Base-by-base conservation (phyloP, 2,888 invertebrate species). In the Macrophya annulata region DNA sequence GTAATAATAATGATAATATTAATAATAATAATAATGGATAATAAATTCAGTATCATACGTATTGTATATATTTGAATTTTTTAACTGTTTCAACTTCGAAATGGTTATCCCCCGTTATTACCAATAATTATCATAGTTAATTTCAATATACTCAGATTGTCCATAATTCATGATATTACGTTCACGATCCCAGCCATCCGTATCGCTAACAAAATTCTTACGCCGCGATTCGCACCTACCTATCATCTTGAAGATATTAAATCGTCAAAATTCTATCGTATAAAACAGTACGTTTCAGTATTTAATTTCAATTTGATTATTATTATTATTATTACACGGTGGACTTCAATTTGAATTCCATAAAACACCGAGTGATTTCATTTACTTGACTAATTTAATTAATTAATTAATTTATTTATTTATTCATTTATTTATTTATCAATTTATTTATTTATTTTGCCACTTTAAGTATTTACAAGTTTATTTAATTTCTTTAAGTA, bases 131-230 rank as follows among this genome's bases (percentile, higher is more conserved):
- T 85, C 55, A 71, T 84, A 74, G 62, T 87, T 48, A 81, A 65
- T 86, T 85, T 84, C 74, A 21, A 68, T 86, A 87, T 87, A 88
- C 86, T 89, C 88, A 88, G 92, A 92, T 92, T 92, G 92, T 92
- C 92, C 91, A 89, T 91, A 90, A 90, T 89, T 90, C 89, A 91
- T 91, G 91, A 92, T 92, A 92, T 91, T 87, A 86, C 90, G 87
- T 87, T 87, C 86, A 87, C 86, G 86, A 31, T 79, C 48, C 25
- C 77, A 85, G 25, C 65, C 74, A 79, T 51, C 83, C 77, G 77
- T 31, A 31, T 83, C 76, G 68, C 85, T 85, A 82, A 62, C 77
- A 76, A 59, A 62, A 84, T 83, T 84, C 65, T 65, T 84, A 65
- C 77, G 76, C 81, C 82, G 71, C 62, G 85, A 31, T 31, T 82